Conservation (phyloP, 2,888 invertebrate genomes). For the Petrolisthes cinctipes region DNA sequence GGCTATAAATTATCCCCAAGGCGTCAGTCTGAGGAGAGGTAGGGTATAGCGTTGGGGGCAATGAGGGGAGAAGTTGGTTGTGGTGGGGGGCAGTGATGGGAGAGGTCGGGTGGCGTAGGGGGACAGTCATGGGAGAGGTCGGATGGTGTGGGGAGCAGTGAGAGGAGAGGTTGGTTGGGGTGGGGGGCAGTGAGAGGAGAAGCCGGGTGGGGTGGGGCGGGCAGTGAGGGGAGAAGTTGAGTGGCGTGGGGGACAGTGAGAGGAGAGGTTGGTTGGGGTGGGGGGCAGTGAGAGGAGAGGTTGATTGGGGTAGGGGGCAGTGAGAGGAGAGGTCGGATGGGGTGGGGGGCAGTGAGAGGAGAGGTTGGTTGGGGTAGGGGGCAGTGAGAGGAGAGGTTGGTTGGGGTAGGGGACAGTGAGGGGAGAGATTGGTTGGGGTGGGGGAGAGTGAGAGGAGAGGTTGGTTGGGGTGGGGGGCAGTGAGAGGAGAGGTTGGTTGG, state of each 20-base stretch:
- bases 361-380: not conserved
- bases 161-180: not conserved
- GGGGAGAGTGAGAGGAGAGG: not conserved
- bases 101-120: not conserved
- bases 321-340: not conserved
- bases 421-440: no score
- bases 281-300: not conserved
- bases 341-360: not conserved
- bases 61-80: not conserved
- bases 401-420: not conserved
- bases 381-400: not conserved
- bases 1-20: no score
- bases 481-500: not conserved
- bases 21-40: not conserved
- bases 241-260: constrained; percentile 3
- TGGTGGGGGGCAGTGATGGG: not conserved
- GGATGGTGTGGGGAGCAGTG: not conserved
- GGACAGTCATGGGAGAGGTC: not conserved
- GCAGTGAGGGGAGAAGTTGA: not conserved
- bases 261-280: not conserved
- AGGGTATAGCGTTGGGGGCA: not conserved
- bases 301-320: not conserved
- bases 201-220: not conserved
- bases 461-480: not conserved
- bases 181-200: not conserved